phyloP scores from a whole-genome alignment of 2,888 invertebrate genomes.

The Cerceris rybyensis region DNA sequence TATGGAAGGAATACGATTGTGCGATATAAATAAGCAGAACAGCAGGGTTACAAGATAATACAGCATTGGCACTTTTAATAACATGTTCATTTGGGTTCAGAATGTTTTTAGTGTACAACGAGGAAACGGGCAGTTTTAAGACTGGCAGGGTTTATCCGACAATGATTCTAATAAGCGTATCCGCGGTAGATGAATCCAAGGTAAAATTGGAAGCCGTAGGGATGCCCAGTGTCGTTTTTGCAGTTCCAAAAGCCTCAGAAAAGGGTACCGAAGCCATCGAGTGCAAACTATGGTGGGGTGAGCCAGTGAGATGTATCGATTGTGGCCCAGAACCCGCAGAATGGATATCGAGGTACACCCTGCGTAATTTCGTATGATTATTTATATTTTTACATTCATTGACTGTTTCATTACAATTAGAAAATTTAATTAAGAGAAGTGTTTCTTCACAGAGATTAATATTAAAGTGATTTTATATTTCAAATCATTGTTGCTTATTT shows the following conservation, averaged over 20 bases:
- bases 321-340: conserved; percentile 85
- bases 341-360: conserved; percentile 84
- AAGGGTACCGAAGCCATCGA: conserved; percentile 51
- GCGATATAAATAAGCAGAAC: too few relatives aligned
- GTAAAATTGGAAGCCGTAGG: conserved; percentile 82
- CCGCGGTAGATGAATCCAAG: conserved; percentile 79
- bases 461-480: too few relatives aligned
- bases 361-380: not conserved
- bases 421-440: too few relatives aligned
- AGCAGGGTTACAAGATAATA: not conserved
- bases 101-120: conserved; percentile 81
- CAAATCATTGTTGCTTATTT: too few relatives aligned
- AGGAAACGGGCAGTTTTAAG: conserved; percentile 79
- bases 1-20: too few relatives aligned
- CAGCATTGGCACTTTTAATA: not conserved
- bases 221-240: conserved; percentile 81
- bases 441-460: too few relatives aligned
- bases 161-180: conserved; percentile 81
- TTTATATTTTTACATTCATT: not conserved
- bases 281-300: conserved; percentile 78
- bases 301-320: conserved; percentile 83
- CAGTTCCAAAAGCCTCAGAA: conserved; percentile 74
- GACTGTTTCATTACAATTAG: not conserved
- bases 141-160: conserved; percentile 82
- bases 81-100: conserved; percentile 64